Evolutionary conservation across 2,888 invertebrate species (phyloP).

Genomic region (Hemaris fuciformis): DNA sequence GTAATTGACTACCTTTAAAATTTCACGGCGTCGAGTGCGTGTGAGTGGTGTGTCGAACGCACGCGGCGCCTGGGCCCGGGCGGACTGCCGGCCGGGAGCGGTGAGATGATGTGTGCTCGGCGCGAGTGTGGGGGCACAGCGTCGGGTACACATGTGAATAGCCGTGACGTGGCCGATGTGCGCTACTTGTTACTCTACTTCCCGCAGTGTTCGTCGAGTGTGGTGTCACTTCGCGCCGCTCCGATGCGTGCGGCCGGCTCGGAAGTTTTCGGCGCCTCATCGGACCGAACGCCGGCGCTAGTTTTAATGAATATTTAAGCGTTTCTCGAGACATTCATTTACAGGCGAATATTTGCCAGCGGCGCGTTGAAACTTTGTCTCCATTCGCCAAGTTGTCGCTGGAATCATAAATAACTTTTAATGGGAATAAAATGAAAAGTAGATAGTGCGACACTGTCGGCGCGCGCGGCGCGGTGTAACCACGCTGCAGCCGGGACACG

Average conservation of each 20-base stretch:
- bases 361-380: constrained; percentile 30
- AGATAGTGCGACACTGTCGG: constrained; percentile 17
- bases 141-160: constrained; percentile 12
- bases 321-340: constrained; percentile 31
- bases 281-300: constrained; percentile 20
- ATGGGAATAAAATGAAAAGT: constrained; percentile 36
- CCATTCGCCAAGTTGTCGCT: constrained; percentile 32
- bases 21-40: neutral
- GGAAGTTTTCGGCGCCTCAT: neutral
- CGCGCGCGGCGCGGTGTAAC: no score
- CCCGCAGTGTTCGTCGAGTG: constrained; percentile 14
- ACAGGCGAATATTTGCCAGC: constrained; percentile 20
- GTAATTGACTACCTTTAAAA: neutral
- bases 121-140: neutral
- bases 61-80: no score
- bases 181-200: constrained; percentile 19
- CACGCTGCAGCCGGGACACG: no score
- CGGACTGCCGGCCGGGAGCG: no score
- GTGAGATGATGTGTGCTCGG: no score
- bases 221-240: neutral
- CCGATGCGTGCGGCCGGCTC: neutral
- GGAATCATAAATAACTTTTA: constrained; percentile 38
- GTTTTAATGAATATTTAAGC: constrained; percentile 43
- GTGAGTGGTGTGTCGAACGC: neutral
- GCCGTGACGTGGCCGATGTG: constrained; percentile 15